Base-by-base conservation (phyloP, 1,140 invertebrate species). In the Ips nitidus region DNA sequence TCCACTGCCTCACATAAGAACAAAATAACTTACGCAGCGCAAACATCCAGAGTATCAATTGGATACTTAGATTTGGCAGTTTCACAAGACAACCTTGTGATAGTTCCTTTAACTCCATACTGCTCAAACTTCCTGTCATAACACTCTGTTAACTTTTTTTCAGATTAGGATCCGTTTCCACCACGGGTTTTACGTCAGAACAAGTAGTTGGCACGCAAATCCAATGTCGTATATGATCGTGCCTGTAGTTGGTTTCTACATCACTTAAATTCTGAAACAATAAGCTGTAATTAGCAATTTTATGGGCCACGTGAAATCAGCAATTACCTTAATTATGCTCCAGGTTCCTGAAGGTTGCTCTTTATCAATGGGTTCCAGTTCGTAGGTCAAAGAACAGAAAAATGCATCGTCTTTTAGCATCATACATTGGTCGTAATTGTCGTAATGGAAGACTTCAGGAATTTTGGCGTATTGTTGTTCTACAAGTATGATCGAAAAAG, bases 351-450 rank as follows among this genome's bases (percentile, higher is more conserved):
- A 41, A 2, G 61, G 52, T 5, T 67, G 72, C 1, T 68, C 37
- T n/a, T 52, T 4, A 6, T 73, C 56, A 6, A 75, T 42, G 7
- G 74, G 67, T 47, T 61, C 52, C 4, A 75, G 36, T 50, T 65
- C 39, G 43, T 62, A 72, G 6, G 3, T 50, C 6, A 74, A 55
- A 38, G 45, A 22, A 45, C 74, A 75, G 42, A 69, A 75, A 8
- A 74, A 58, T 22, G 70, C 60, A 43, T 71, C 43, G n/a, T 74
- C 52, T 43, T 55, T 64, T 2, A 63, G 56, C 45, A 72, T 45
- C 70, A 75, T 72, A 41, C 74, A 75, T 1, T 57, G 60, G 47
- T 75, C 74, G 50, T 55, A 74, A 61, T 75, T 60, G 36, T 75
- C 74, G 38, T 66, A 5, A 4, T 68, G 22, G 42, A 75, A 75